phyloP scores from a whole-genome alignment of 2,888 invertebrate genomes.

The Lepidocyrtoides sp. region DNA sequence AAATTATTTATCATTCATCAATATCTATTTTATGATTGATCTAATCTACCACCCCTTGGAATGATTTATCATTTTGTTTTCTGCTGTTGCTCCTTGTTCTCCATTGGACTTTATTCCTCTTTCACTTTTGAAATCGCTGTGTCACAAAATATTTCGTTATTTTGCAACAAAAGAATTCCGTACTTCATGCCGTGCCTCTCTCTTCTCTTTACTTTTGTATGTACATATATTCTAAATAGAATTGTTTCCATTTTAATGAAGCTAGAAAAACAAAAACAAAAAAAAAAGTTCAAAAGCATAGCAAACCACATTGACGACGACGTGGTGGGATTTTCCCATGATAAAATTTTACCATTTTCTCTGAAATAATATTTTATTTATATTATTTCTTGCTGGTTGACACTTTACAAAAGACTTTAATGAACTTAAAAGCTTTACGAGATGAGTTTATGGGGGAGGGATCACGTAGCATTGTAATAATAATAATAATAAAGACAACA shows the following conservation, averaged over 20 bases:
- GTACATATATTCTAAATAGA: too few species aligned
- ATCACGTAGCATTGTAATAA: constrained; percentile 60
- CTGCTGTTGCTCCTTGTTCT: too few species aligned
- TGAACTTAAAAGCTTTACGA: constrained; percentile 77
- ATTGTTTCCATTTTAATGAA: too few species aligned
- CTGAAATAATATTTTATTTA: constrained; percentile 58
- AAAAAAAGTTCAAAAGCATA: neutral
- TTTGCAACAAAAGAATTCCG: too few species aligned
- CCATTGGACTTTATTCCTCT: too few species aligned
- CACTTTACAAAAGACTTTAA: constrained; percentile 76
- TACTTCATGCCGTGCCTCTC: too few species aligned
- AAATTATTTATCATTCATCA: too few species aligned
- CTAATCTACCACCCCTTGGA: neutral
- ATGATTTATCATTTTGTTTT: too few species aligned
- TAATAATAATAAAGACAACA: constrained; percentile 51
- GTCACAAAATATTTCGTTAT: too few species aligned
- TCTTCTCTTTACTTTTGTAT: too few species aligned
- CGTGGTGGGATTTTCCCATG: neutral
- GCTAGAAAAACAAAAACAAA: too few species aligned
- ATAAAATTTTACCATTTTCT: constrained; percentile 42
- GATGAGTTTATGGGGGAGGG: constrained; percentile 61
- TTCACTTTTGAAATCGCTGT: too few species aligned
- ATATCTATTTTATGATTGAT: neutral
- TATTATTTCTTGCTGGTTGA: constrained; percentile 72
- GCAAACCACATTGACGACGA: constrained; percentile 36